Evolutionary conservation across 2,888 invertebrate species (phyloP).

Genomic region (Eristalis pertinax): DNA sequence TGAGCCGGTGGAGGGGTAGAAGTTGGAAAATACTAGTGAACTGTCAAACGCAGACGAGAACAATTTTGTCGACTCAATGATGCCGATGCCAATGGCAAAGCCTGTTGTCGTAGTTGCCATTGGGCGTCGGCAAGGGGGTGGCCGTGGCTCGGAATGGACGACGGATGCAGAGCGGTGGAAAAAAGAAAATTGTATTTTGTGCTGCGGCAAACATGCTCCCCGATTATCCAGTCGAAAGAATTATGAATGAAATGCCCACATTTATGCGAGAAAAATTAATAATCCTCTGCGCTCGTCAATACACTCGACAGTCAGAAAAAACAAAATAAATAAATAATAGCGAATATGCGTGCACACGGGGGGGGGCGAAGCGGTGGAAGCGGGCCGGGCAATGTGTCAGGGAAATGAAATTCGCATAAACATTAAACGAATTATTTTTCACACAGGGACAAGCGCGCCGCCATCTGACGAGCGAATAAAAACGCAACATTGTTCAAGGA

Average conservation of each 20-base stretch:
- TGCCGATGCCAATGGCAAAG: background rate
- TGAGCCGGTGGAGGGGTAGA: background rate
- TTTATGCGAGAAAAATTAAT: constrained; percentile 34
- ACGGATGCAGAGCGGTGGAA: background rate
- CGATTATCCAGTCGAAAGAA: constrained; percentile 64
- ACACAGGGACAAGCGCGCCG: background rate
- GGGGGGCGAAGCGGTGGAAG: background rate
- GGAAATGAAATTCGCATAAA: constrained; percentile 18
- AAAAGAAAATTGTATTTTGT: constrained; percentile 57
- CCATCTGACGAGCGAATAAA: constrained; percentile 17
- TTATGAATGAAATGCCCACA: constrained; percentile 61
- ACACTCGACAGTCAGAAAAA: constrained; percentile 1
- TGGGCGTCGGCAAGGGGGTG: background rate
- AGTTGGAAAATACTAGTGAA: constrained; percentile 25
- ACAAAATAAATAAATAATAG: background rate
- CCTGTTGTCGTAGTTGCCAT: background rate
- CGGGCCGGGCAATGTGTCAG: background rate
- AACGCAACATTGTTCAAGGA: background rate
- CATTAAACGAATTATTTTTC: constrained; percentile 17
- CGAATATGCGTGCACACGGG: constrained; percentile 9
- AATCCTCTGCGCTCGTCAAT: constrained; percentile 39
- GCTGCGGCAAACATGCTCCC: constrained; percentile 65
- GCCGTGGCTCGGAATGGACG: background rate
- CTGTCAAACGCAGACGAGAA: constrained; percentile 60
- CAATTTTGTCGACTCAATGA: constrained; percentile 22